These are phyloP conservation scores for Achlya flavicornis DNA, from an alignment of 2,888 invertebrate species.

Conservation along the genomic window DNA sequence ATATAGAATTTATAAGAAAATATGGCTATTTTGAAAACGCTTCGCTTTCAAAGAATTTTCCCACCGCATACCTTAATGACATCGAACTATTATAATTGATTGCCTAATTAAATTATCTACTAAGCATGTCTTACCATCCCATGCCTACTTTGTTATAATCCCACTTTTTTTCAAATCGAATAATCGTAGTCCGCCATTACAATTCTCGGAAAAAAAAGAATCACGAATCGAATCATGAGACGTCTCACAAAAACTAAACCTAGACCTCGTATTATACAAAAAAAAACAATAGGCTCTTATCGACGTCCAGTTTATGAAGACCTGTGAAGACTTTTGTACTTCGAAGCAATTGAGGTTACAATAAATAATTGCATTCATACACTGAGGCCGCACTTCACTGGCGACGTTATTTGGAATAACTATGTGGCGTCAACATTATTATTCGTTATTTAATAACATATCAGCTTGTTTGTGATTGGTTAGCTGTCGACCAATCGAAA, in stretches of 20 bases:
- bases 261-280: constrained; percentile 18
- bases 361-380: constrained; percentile 34
- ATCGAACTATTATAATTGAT: background rate
- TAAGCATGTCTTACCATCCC: background rate
- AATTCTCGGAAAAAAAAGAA: constrained; percentile 29
- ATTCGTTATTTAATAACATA: constrained; percentile 61
- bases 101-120: constrained; percentile 5
- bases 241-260: constrained; percentile 37
- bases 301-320: constrained; percentile 35
- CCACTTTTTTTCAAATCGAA: constrained; percentile 20
- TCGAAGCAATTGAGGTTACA: constrained; percentile 19
- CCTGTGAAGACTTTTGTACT: constrained; percentile 23
- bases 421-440: constrained; percentile 45
- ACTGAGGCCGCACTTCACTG: constrained; percentile 40
- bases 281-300: constrained; percentile 32
- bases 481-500: constrained; percentile 59
- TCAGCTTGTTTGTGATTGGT: constrained; percentile 58
- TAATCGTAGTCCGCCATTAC: constrained; percentile 29
- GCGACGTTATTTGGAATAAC: constrained; percentile 46
- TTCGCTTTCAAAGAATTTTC: background rate
- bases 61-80: background rate
- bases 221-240: constrained; percentile 30
- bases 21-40: too few relatives aligned
- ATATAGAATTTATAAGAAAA: too few relatives aligned
- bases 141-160: constrained; percentile 18